Base-by-base conservation (phyloP, 2,113 vertebrate genomes). In the Cololabis saira region DNA sequence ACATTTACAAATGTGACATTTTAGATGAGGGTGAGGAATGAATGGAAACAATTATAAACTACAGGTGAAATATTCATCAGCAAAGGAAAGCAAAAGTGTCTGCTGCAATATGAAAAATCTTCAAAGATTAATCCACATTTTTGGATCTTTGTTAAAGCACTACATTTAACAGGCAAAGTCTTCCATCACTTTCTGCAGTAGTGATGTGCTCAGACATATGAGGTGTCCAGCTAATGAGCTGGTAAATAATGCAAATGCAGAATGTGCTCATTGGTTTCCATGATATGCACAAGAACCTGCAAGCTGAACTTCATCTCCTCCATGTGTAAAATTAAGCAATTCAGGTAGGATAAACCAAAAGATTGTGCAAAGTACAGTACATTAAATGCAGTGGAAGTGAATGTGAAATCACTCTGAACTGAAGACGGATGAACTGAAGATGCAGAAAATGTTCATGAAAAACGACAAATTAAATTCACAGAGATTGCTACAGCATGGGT, bases 1-100 rank as follows among this genome's bases (percentile, higher is more conserved):
- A 81, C 75, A 71, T 70, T 80, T 74, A 82, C 72, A 84, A 84
- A 85, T 77, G 61, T 81, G 74, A 87, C 80, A 84, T 88, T 79
- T 78, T 64, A 71, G 62, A 67, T 55, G 55, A 67, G 40, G 37
- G 16, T 59, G 41, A 75, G 58, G 55, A 73, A 72, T 67, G 59
- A 64, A 83, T 61, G 43, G 51, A 74, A 71, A 65, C 37, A 24
- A 62, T 57, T 60, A 55, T 14, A 42, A 41, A 71, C 45, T 61
- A 61, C 9, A 69, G 67, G 42, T 10, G 21, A 66, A 43, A 76
- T 45, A 18, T 53, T 65, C 22, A 14, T 47, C 64, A 41, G 61
- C 42, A 45, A 15, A 66, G 58, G 52, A 15, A 1, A 5, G 19
- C 17, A 45, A 66, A 76, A 74, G 74, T 68, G 76, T 66, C 66